Conservation (phyloP, 2,797 vertebrate species). For the Alca torda region DNA sequence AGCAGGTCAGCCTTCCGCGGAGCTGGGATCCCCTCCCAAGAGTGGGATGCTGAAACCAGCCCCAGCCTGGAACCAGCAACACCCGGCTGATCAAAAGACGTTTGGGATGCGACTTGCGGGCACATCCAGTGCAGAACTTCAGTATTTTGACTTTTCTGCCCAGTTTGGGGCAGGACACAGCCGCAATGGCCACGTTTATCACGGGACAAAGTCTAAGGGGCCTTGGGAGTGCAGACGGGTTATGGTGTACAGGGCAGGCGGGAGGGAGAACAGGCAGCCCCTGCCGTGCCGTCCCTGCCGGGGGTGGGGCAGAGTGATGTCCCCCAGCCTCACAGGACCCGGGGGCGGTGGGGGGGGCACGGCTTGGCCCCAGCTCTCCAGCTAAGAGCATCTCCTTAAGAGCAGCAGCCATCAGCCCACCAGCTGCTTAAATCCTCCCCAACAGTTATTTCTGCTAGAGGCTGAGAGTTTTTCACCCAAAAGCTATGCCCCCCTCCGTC, state of each 20-base stretch:
- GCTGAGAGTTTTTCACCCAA: too few relatives aligned
- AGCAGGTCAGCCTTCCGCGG: not conserved
- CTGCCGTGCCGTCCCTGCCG: not conserved
- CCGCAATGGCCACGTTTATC: not conserved
- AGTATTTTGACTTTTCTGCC: not conserved
- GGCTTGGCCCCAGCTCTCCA: not conserved
- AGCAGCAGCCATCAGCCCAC: not conserved
- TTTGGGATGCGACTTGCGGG: not conserved
- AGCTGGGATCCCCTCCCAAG: not conserved
- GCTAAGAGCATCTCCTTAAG: too few relatives aligned
- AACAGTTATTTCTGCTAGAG: too few relatives aligned
- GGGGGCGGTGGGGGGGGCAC: too few relatives aligned
- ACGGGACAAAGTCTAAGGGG: constrained; percentile 47
- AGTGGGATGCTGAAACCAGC: not conserved
- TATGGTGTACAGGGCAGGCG: not conserved
- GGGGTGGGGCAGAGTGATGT: too few relatives aligned
- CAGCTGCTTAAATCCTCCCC: too few relatives aligned
- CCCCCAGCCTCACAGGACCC: fast-evolving
- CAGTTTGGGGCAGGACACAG: not conserved
- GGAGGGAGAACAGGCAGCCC: not conserved
- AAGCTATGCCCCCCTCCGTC: too few relatives aligned
- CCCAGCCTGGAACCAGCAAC: too few relatives aligned
- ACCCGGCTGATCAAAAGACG: not conserved
- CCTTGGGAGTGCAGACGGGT: fast-evolving
- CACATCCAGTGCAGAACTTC: fast-evolving